Base-by-base conservation (phyloP, 1,140 invertebrate species). In the Hermatobates lingyangjiaoensis region DNA sequence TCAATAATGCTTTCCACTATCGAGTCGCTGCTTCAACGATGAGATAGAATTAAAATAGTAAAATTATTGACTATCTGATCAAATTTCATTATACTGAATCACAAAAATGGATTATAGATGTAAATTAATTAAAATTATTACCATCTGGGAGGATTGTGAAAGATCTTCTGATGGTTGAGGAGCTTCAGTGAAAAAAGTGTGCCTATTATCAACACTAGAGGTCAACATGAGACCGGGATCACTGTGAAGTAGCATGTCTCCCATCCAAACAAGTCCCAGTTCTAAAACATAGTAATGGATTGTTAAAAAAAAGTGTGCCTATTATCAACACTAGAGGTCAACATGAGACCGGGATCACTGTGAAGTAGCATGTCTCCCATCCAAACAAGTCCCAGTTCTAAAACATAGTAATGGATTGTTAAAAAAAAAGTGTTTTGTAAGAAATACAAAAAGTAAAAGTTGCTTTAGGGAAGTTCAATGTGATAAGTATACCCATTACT, bases 231-330 rank as follows among this genome's bases (percentile, higher is more conserved):
- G 28, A 3, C 56, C 34, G 20, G 40, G 45, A 42, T n/a, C 74
- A 52, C 67, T 68, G 45, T 70, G 68, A 50, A 73, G 64, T 62
- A 74, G 68, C 66, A 72, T 68, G 52, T 76, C 73, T 0, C 76
- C 75, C 74, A 80, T 79, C 79, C 79, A 81, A 59, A 80, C 75
- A 73, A 81, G 76, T 57, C 76, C 76, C 64, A 80, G 64, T 59
- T 80, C 78, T 60, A n/a, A n/a, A n/a, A n/a, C n/a, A n/a, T n/a
- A n/a, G n/a, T n/a, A n/a, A n/a, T n/a, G n/a, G n/a, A n/a, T n/a
- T n/a, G n/a, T n/a, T n/a, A n/a, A n/a, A 73, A 76, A 56, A 74
- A 74, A 2, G 50, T 40, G 15, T 48, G 27, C 2, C 54, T 23
- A 68, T 2, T 73, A 45, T 50, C 51, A n/a, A 51, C 26, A 25